Base-by-base conservation (phyloP, 2,797 vertebrate species). In the Apogon hyalosoma region DNA sequence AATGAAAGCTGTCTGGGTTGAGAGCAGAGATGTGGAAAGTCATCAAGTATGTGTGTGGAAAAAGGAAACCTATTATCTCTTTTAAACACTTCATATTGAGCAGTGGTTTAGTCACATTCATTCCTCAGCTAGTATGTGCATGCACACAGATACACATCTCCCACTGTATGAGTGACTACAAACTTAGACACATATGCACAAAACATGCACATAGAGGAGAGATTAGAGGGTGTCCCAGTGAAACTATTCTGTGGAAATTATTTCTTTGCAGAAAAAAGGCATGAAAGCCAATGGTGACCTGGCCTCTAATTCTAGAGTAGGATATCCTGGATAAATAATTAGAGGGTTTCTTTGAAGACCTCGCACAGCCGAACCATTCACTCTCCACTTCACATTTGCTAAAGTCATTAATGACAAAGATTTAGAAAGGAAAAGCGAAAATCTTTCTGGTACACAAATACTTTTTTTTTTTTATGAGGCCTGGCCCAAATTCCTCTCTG, bases 371-470 rank as follows among this genome's bases (percentile, higher is more conserved):
- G 69, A 87, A 77, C 83, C 76, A 85, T 90, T 92, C 86, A 88
- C 86, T 92, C 86, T 81, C 73, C 78, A 83, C 87, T 90, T 90
- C 85, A 92, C 93, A 93, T 94, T 93, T 94, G 93, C 88, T 93
- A 92, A 93, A 94, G 92, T 94, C 94, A 94, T 95, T 94, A 94
- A 94, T 93, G 93, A 94, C 91, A 93, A 92, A 92, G 86, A 91
- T 88, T 92, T 90, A 77, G 75, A 90, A 88, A 87, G 85, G 80
- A 92, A 92, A 92, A 82, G 83, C 16, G 5, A 88, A 92, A 92
- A 87, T 92, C 90, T 93, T 90, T 91, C 87, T 91, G 90, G 89
- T 92, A 92, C 91, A 93, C 89, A 94, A 92, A 92, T 91, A 90
- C 85, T 88, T 91, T 36, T 36, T 91, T 36, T 91, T 36, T 92